Percentiles rank a stretch among this genome's conserved stretches.
These are phyloP conservation scores for Pediacus dermestoides DNA, from an alignment of 2,888 invertebrate species.

Conservation along the genomic window DNA sequence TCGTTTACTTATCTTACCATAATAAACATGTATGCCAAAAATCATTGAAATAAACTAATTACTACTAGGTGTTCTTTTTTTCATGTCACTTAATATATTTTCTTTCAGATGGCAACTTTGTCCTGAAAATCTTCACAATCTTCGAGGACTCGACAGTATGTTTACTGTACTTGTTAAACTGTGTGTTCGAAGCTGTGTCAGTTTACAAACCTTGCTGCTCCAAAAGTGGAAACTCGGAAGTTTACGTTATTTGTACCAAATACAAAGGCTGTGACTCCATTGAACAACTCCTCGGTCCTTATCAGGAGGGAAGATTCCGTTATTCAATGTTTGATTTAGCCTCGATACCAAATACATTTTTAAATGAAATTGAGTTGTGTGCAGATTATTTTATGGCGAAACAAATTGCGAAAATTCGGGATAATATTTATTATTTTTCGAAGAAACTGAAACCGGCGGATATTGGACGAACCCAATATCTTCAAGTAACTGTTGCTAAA, in stretches of 20 bases:
- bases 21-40: too few relatives aligned
- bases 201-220: slow-evolving; percentile 88
- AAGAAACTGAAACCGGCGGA: slow-evolving; percentile 28
- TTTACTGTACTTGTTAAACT: slow-evolving; percentile 74
- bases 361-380: slow-evolving; percentile 63
- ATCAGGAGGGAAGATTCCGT: too few relatives aligned
- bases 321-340: slow-evolving; percentile 61
- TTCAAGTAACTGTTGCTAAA: slow-evolving; percentile 51
- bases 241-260: slow-evolving; percentile 74
- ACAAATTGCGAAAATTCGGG: slow-evolving; percentile 65
- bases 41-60: too few relatives aligned
- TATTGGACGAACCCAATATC: not conserved
- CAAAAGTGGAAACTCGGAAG: slow-evolving; percentile 93
- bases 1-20: too few relatives aligned
- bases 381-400: slow-evolving; percentile 62
- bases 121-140: slow-evolving; percentile 87
- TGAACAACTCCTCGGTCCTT: slow-evolving; percentile 50
- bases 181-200: slow-evolving; percentile 68
- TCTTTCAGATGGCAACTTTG: slow-evolving; percentile 67
- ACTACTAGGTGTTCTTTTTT: too few relatives aligned
- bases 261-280: slow-evolving; percentile 54
- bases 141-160: slow-evolving; percentile 80
- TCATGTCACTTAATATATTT: too few relatives aligned
- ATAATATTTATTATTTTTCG: slow-evolving; percentile 63
- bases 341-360: slow-evolving; percentile 60